phyloP scores from a whole-genome alignment of 2,113 vertebrate genomes.

The Daboia siamensis region DNA sequence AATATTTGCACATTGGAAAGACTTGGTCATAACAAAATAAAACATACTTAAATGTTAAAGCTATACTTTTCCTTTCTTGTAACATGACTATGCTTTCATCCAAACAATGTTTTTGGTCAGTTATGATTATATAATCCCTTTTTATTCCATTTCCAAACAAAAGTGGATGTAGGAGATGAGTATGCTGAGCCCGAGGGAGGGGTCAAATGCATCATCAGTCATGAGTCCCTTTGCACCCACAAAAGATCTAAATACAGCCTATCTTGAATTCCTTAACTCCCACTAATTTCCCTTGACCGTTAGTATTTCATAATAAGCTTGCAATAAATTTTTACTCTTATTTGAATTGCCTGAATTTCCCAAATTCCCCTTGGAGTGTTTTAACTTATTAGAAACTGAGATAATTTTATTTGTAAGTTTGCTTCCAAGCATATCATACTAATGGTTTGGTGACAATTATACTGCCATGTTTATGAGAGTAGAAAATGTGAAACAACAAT shows the following conservation, averaged over 20 bases:
- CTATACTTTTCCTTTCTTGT: background rate
- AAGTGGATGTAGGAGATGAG: background rate
- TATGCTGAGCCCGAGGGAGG: background rate
- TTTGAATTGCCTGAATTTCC: background rate
- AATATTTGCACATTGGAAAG: background rate
- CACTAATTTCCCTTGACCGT: too few relatives aligned
- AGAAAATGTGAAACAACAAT: slow-evolving; percentile 49
- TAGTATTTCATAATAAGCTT: too few relatives aligned
- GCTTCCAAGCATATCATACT: slow-evolving; percentile 49
- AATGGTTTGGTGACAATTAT: slow-evolving; percentile 56
- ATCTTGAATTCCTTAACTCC: too few relatives aligned
- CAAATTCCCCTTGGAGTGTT: background rate
- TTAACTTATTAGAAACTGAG: slow-evolving; percentile 36
- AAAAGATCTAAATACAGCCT: too few relatives aligned
- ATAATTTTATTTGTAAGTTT: slow-evolving; percentile 24
- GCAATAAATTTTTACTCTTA: background rate
- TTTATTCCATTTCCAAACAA: background rate
- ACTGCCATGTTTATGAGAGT: slow-evolving; percentile 44
- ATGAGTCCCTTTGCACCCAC: too few relatives aligned
- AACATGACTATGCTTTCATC: background rate
- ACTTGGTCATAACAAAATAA: background rate
- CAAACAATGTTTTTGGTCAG: background rate
- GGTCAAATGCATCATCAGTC: background rate
- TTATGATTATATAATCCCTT: background rate
- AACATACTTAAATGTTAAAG: background rate